A percentile compares a stretch with the other conserved stretches of the same genome.
Evolutionary conservation across 2,797 vertebrate species (phyloP).

Genomic region (Dendrocincla tyrannina): DNA sequence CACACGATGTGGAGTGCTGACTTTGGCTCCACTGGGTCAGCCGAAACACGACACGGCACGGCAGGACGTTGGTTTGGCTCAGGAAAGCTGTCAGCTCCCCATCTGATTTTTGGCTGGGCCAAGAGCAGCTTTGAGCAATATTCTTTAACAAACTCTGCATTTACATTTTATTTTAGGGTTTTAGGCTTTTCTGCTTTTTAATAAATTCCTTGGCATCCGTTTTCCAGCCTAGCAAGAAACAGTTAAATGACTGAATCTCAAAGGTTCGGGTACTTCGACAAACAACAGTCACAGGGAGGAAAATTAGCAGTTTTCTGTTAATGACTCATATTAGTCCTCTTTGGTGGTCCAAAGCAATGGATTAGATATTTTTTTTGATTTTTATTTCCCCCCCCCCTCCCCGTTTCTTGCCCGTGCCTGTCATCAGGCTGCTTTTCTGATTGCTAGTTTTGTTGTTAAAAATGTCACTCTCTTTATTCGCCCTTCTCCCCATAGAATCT

Average conservation of each 20-base stretch:
- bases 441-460: conserved; percentile 85
- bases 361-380: conserved; percentile 56
- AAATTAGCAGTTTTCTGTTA: conserved; percentile 84
- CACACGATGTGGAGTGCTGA: neutral
- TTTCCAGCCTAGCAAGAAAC: conserved; percentile 72
- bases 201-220: conserved; percentile 26
- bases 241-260: conserved; percentile 76
- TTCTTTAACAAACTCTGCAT: neutral
- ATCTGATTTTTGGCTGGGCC: neutral
- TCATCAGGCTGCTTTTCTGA: conserved; percentile 78
- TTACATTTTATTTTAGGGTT: neutral
- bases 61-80: neutral
- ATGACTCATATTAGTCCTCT: conserved; percentile 83
- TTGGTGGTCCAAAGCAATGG: conserved; percentile 80
- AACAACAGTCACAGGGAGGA: conserved; percentile 78
- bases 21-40: neutral
- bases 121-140: neutral
- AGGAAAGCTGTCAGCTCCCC: neutral
- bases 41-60: neutral
- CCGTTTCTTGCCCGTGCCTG: conserved; percentile 79
- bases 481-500: conserved; percentile 76
- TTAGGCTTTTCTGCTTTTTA: neutral
- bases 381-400: conserved; percentile 63
- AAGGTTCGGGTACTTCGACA: conserved; percentile 73
- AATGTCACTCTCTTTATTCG: conserved; percentile 77